Evolutionary conservation across 2,797 vertebrate species (phyloP).

Genomic region (Coccyzus lansbergi): DNA sequence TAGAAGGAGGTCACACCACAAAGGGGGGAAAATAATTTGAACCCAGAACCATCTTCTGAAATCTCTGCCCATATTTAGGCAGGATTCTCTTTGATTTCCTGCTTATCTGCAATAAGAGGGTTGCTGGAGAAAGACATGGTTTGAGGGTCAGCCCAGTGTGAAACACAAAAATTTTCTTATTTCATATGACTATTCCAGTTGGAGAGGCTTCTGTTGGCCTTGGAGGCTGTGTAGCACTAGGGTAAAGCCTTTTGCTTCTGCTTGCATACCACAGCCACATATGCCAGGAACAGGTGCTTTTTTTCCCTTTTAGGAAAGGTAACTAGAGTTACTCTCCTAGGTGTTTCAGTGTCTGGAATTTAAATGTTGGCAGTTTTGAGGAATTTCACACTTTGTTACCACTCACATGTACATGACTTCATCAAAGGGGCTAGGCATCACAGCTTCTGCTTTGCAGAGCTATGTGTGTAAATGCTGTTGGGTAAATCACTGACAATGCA

Average conservation of each 20-base stretch:
- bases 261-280: neutral
- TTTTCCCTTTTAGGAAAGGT: neutral
- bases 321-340: neutral
- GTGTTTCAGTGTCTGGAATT: neutral
- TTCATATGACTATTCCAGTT: neutral
- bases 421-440: neutral
- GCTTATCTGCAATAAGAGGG: neutral
- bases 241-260: neutral
- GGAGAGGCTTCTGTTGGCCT: neutral
- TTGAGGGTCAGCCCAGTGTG: neutral
- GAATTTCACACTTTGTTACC: neutral
- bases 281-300: neutral
- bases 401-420: neutral
- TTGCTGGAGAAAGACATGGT: neutral
- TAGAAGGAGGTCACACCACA: neutral
- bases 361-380: neutral
- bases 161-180: neutral
- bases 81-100: neutral
- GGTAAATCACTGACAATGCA: neutral
- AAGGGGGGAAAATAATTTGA: neutral
- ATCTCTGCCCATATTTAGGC: neutral
- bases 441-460: neutral
- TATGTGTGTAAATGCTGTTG: accelerated
- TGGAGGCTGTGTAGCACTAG: neutral
- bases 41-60: neutral